Conservation (phyloP, 64 coral and sea anemone species). For the Pachyseris speciosa region DNA sequence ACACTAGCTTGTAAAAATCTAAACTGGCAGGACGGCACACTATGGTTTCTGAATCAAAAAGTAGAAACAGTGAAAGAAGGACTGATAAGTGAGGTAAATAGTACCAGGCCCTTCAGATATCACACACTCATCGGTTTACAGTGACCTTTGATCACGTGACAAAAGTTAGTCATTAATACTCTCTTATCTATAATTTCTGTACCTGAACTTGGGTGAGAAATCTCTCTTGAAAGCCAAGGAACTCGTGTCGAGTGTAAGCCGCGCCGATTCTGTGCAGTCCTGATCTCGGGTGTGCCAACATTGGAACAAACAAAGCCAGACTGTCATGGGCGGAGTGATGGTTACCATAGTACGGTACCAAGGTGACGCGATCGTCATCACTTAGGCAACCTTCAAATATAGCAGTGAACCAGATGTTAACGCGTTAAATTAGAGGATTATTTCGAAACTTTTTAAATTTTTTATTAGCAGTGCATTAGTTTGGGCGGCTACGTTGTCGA, state of each 20-base stretch:
- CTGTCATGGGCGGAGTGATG: constrained; percentile 92
- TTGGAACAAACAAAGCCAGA: constrained; percentile 71
- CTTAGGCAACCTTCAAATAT: constrained; percentile 56
- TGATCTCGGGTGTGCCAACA: constrained; percentile 59
- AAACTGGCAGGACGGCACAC: too few relatives aligned
- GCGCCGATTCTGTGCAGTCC: constrained; percentile 51
- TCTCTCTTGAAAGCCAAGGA: constrained; percentile 72
- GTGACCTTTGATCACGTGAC: too few relatives aligned
- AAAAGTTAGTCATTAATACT: background rate
- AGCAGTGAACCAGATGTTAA: background rate
- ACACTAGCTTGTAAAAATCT: too few relatives aligned
- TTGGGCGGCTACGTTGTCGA: too few relatives aligned
- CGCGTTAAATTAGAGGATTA: too few relatives aligned
- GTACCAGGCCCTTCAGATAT: too few relatives aligned
- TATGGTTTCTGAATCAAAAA: too few relatives aligned
- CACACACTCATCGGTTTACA: too few relatives aligned
- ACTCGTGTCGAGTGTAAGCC: constrained; percentile 69
- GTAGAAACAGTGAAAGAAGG: too few relatives aligned
- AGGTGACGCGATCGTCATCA: constrained; percentile 78
- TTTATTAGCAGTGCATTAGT: too few relatives aligned
- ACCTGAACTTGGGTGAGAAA: constrained; percentile 86
- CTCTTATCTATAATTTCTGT: background rate
- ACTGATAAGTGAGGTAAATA: too few relatives aligned
- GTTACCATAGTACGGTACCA: constrained; percentile 87
- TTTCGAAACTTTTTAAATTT: too few relatives aligned